A percentile compares a stretch with the other conserved stretches of the same genome.
phyloP scores from a whole-genome alignment of 2,888 invertebrate genomes.

The Ditylenchus weischeri region DNA sequence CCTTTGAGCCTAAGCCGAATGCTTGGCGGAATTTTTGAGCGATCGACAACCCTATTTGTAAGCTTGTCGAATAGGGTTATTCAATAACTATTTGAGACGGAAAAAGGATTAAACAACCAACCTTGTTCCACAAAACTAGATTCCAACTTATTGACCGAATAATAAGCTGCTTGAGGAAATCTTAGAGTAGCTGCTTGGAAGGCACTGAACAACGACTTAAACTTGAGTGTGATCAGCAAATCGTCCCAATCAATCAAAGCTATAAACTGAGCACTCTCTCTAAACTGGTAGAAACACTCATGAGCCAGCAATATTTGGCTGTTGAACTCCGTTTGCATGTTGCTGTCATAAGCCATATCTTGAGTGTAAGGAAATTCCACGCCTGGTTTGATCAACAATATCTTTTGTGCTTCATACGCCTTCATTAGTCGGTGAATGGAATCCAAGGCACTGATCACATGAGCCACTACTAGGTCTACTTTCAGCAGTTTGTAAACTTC shows the following conservation, averaged over 20 bases:
- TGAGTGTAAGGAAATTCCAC: slow-evolving; percentile 14
- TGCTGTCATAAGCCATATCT: slow-evolving; percentile 38
- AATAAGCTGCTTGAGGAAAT: slow-evolving; percentile 18
- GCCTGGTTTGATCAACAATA: slow-evolving; percentile 30
- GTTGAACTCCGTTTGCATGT: slow-evolving; percentile 36
- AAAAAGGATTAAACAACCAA: neutral
- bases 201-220: slow-evolving; percentile 4
- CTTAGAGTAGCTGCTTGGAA: slow-evolving; percentile 9
- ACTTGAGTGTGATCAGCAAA: slow-evolving; percentile 23
- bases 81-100: neutral
- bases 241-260: slow-evolving; percentile 41
- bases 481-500: slow-evolving; percentile 33
- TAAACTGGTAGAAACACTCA: slow-evolving; percentile 36
- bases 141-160: slow-evolving; percentile 16
- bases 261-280: slow-evolving; percentile 36
- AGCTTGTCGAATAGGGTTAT: too few relatives aligned
- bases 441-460: slow-evolving; percentile 26
- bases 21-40: too few relatives aligned
- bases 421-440: slow-evolving; percentile 27
- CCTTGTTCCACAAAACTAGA: neutral
- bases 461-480: slow-evolving; percentile 35
- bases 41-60: too few relatives aligned
- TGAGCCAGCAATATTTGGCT: slow-evolving; percentile 25
- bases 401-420: slow-evolving; percentile 34
- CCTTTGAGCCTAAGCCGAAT: too few relatives aligned